Base-by-base conservation (phyloP, 2,888 invertebrate genomes). In the Agrypnus murinus region DNA sequence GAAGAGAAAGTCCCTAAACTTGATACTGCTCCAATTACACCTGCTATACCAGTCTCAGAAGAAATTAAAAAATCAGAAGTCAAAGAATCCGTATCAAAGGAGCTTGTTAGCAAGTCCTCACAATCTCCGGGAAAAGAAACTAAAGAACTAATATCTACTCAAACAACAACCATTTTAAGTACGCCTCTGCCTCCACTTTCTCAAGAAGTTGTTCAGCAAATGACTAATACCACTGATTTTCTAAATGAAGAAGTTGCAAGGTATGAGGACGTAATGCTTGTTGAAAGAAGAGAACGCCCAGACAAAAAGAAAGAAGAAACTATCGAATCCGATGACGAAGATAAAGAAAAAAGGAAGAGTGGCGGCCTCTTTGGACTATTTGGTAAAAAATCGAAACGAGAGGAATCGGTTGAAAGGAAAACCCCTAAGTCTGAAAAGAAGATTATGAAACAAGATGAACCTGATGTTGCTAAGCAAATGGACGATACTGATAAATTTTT, bases 321-420 rank as follows among this genome's bases (percentile, higher is more conserved):
- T 43, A 38, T 25, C 0, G 48, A 63, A 36, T 25, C 14, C n/a
- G 40, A 36, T 3, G 59, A 58, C 15, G 74, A 73, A n/a, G 68
- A 71, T 59, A 73, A 71, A 38, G 67, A 68, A 34, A 15, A 36
- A 3, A 63, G 48, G 25, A 78, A 75, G 58, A 60, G 72, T n/a
- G 60, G 45, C n/a, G 78, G 79, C 46, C 58, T 82, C 2, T 79
- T 80, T 59, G 79, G 80, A 9, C 53, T 78, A 38, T 78, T 78
- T 57, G 76, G 76, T 14, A 77, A 78, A 64, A 77, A 78, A 72
- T 36, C 70, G 7, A 78, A 77, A 74, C 74, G 67, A 60, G 67
- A 66, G 25, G 65, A 63, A 14, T 71, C 70, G 34, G 68, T 66
- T 12, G 66, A 75, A 55, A 31, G 45, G 45, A 36, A 65, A 15